These are phyloP conservation scores for Meloidogyne hapla DNA, from an alignment of 1,140 invertebrate genomes.

Conservation along the genomic window DNA sequence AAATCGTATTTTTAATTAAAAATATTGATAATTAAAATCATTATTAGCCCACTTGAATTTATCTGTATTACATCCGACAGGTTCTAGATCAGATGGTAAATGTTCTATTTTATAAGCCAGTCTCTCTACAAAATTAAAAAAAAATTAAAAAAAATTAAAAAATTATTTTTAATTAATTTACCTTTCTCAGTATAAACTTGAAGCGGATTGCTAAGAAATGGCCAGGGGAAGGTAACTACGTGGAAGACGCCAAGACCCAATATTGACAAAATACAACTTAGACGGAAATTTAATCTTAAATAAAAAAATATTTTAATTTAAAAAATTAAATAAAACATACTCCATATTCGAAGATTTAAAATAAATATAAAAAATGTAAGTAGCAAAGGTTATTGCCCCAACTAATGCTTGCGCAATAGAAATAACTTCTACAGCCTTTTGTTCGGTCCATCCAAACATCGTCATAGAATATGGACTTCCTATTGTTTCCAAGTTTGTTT, in stretches of 20 bases:
- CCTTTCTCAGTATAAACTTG: slow-evolving; percentile 19
- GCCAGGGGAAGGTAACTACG: slow-evolving; percentile 49
- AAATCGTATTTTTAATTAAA: too few relatives aligned
- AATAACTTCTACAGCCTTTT: slow-evolving; percentile 38
- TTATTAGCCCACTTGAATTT: slow-evolving; percentile 30
- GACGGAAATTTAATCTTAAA: slow-evolving; percentile 40
- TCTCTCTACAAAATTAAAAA: slow-evolving; percentile 23
- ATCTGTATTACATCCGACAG: slow-evolving; percentile 43
- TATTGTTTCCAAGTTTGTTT: slow-evolving; percentile 46
- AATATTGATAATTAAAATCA: too few relatives aligned
- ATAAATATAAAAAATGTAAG: slow-evolving; percentile 40
- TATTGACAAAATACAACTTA: slow-evolving; percentile 39
- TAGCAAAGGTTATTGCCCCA: slow-evolving; percentile 33
- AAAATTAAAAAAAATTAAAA: neutral
- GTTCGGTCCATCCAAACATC: slow-evolving; percentile 43
- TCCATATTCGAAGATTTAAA: slow-evolving; percentile 36
- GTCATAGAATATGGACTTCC: slow-evolving; percentile 42
- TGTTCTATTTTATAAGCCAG: neutral
- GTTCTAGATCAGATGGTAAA: slow-evolving; percentile 27
- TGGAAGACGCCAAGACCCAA: slow-evolving; percentile 36
- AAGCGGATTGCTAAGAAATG: slow-evolving; percentile 38
- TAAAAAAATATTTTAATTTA: neutral
- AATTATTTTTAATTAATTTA: slow-evolving; percentile 13
- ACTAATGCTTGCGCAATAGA: slow-evolving; percentile 34
- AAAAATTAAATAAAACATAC: slow-evolving; percentile 20